Percentiles rank a stretch among this genome's conserved stretches.
Evolutionary conservation across 2,113 vertebrate species (phyloP).

Genomic region (Carassius auratus): DNA sequence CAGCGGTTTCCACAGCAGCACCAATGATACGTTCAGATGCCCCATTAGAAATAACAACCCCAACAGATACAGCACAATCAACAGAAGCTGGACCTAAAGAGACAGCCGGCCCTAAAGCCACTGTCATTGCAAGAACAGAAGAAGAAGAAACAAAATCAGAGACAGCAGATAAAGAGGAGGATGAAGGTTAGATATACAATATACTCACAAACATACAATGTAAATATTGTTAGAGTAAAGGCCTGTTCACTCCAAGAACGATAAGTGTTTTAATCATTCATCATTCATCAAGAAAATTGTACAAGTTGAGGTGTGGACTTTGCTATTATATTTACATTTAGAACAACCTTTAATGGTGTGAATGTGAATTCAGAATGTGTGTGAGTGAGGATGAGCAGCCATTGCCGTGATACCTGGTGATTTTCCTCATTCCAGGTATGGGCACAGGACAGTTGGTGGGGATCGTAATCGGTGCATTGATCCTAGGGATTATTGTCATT

Average conservation of each 20-base stretch:
- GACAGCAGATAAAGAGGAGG: not conserved
- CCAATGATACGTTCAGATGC: not conserved
- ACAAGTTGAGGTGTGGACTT: not conserved
- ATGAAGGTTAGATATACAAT: slow-evolving; percentile 33
- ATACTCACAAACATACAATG: not conserved
- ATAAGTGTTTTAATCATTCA: not conserved
- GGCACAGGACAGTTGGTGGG: slow-evolving; percentile 72
- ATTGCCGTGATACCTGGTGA: not conserved
- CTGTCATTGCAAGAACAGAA: not conserved
- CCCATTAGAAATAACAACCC: not conserved
- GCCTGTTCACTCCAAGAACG: not conserved
- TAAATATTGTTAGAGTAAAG: not conserved
- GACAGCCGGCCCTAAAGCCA: not conserved
- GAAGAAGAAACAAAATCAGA: rapidly evolving
- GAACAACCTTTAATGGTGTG: not conserved
- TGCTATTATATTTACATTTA: not conserved
- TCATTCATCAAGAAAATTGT: too few relatives aligned
- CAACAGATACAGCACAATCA: not conserved
- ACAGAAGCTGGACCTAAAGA: not conserved
- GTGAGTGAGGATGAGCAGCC: not conserved
- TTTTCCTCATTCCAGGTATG: slow-evolving; percentile 49
- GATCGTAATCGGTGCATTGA: slow-evolving; percentile 72
- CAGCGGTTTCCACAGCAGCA: not conserved
- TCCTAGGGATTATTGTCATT: slow-evolving; percentile 68
- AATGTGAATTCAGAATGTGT: not conserved